Evolutionary conservation across 2,888 invertebrate species (phyloP), one percentile per base, ranked within the genome.

Genomic region (Lottia scabra): DNA sequence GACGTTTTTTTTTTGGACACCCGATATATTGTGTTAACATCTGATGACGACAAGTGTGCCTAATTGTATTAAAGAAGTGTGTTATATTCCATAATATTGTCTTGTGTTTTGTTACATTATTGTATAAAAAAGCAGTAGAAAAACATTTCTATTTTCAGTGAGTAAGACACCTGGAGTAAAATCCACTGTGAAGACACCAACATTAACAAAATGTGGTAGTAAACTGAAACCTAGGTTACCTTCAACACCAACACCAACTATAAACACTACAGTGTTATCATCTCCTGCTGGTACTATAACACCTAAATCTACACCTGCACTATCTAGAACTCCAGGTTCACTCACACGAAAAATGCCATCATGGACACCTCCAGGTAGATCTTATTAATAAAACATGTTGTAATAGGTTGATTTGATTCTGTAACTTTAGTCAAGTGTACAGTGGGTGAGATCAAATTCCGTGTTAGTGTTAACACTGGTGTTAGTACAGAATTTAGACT

Each of bases 311-410:
- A 44, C 45, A 43, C 26, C 30, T n/a, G n/a, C n/a, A 26, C 70
- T 71, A 68, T 62, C 73, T 43, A 74, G 70, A 68, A 70, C 70
- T 62, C 69, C 74, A 12, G 23, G 72, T 16, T 27, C 26, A n/a
- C 15, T 67, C 12, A 15, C 67, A 12, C 56, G 66, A 27, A 73
- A 65, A 27, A 75, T 74, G 56, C 44, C 71, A 46, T 63, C 76
- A 13, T 78, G 80, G 77, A 76, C 73, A 44, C 72, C 78, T 15
- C 78, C 80, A 68, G 77, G 80, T 78, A 19, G 19, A 19, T 12
- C 66, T 27, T 46, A n/a, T 15, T 44, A 63, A 8, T 38, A 30
- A 30, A 2, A 30, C n/a, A n/a, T n/a, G n/a, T n/a, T n/a, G n/a
- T n/a, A n/a, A n/a, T n/a, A n/a, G n/a, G n/a, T n/a, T n/a, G n/a